Evolutionary conservation across 2,797 vertebrate genomes (phyloP).

Genomic region (Fistularia commersonii): DNA sequence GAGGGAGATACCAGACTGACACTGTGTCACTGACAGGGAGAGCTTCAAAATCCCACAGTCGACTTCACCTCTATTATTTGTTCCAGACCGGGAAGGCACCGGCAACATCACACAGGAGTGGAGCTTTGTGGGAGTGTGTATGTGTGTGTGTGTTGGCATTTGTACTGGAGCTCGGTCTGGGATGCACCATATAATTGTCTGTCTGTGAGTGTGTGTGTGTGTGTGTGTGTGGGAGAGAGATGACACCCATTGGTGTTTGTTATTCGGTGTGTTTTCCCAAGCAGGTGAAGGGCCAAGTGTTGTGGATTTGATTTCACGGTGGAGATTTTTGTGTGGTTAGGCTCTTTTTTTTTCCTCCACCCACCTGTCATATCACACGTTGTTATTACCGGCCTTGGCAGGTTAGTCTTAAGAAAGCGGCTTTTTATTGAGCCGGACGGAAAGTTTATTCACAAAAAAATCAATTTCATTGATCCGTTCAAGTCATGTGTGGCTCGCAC

Average conservation of each 20-base stretch:
- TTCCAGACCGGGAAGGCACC: slow-evolving; percentile 61
- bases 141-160: slow-evolving; percentile 23
- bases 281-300: slow-evolving; percentile 12
- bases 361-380: slow-evolving; percentile 41
- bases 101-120: slow-evolving; percentile 56
- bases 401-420: slow-evolving; percentile 44
- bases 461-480: slow-evolving; percentile 59
- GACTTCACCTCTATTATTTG: slow-evolving; percentile 67
- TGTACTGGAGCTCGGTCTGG: slow-evolving; percentile 3
- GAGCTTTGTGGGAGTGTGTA: slow-evolving; percentile 27
- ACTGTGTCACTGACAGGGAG: slow-evolving; percentile 70
- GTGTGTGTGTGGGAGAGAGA: slow-evolving; percentile 9
- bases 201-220: not conserved
- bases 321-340: slow-evolving; percentile 20
- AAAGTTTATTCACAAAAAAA: slow-evolving; percentile 63
- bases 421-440: slow-evolving; percentile 42
- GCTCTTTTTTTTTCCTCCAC: no score
- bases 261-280: slow-evolving; percentile 15
- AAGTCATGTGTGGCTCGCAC: slow-evolving; percentile 59
- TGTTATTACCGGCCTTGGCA: slow-evolving; percentile 54
- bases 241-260: slow-evolving; percentile 16
- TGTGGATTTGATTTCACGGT: slow-evolving; percentile 21
- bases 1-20: slow-evolving; percentile 71
- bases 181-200: not conserved
- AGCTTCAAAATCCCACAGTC: slow-evolving; percentile 64